phyloP scores from a whole-genome alignment of 2,113 vertebrate genomes.

The Pangasianodon gigas region DNA sequence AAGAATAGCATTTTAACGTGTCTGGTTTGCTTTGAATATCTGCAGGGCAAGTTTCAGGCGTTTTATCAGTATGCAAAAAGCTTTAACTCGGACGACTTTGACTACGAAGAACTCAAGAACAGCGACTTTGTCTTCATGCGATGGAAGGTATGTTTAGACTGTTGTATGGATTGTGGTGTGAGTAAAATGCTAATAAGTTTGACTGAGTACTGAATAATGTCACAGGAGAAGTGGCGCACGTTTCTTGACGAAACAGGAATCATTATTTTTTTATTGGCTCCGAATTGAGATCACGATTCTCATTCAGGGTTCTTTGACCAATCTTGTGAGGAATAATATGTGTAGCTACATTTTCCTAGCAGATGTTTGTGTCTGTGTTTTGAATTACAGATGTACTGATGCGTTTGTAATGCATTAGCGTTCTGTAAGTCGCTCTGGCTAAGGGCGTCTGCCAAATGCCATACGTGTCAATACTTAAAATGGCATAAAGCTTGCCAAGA shows the following conservation, averaged over 20 bases:
- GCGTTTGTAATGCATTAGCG: neutral
- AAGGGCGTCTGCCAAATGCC: neutral
- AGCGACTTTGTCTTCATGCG: constrained; percentile 99
- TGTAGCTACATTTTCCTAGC: neutral
- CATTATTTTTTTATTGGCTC: neutral
- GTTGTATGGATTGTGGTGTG: neutral
- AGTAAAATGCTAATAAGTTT: neutral
- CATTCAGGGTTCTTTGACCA: no score
- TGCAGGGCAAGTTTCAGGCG: constrained; percentile 94
- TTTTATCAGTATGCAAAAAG: constrained; percentile 97
- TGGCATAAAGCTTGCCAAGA: neutral
- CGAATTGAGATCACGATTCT: neutral
- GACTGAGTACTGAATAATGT: neutral
- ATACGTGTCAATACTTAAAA: neutral
- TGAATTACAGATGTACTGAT: neutral
- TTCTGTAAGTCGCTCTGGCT: neutral
- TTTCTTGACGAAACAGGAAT: neutral
- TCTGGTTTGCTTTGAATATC: constrained; percentile 42
- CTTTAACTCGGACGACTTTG: constrained; percentile 97
- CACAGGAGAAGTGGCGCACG: neutral
- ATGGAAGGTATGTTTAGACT: constrained; percentile 85
- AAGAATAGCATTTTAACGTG: neutral
- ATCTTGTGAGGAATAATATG: neutral
- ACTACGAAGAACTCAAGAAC: constrained; percentile 90
- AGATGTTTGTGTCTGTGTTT: neutral